phyloP scores from a whole-genome alignment of 2,888 invertebrate genomes.

The Germaria angustata region DNA sequence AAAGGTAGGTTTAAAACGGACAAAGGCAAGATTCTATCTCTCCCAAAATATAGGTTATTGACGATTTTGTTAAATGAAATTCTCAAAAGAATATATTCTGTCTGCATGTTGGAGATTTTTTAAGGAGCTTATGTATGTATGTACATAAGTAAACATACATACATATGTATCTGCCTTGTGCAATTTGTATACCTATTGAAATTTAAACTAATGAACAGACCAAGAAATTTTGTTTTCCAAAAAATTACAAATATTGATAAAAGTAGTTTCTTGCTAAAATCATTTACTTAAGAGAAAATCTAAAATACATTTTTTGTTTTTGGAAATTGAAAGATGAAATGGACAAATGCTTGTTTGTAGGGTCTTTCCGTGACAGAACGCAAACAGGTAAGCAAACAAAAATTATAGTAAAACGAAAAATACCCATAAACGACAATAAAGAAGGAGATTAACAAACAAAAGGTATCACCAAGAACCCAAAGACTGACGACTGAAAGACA shows the following conservation, averaged over 20 bases:
- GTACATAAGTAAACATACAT: too few species aligned
- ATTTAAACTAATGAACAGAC: too few species aligned
- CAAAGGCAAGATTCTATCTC: too few species aligned
- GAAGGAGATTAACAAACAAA: slow-evolving; percentile 67
- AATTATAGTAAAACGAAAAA: slow-evolving; percentile 4
- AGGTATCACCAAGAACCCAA: slow-evolving; percentile 12
- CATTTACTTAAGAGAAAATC: not conserved
- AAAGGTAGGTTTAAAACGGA: too few species aligned
- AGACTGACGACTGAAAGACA: slow-evolving; percentile 31
- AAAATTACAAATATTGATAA: not conserved
- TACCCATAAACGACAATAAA: slow-evolving; percentile 23
- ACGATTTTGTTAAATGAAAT: too few species aligned
- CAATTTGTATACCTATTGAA: too few species aligned
- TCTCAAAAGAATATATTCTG: too few species aligned
- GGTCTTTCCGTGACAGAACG: not conserved
- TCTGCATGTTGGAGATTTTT: too few species aligned
- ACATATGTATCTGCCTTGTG: too few species aligned
- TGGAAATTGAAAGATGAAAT: not conserved
- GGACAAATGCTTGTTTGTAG: not conserved
- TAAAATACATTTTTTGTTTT: not conserved
- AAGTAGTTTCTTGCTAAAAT: not conserved
- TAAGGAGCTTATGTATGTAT: too few species aligned
- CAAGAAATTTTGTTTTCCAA: not conserved
- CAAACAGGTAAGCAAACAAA: slow-evolving; percentile 31
- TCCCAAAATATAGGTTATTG: too few species aligned